Evolutionary conservation across 2,797 vertebrate genomes (phyloP), one percentile per base, ranked within the genome.

Genomic region (Clarias fuscus): DNA sequence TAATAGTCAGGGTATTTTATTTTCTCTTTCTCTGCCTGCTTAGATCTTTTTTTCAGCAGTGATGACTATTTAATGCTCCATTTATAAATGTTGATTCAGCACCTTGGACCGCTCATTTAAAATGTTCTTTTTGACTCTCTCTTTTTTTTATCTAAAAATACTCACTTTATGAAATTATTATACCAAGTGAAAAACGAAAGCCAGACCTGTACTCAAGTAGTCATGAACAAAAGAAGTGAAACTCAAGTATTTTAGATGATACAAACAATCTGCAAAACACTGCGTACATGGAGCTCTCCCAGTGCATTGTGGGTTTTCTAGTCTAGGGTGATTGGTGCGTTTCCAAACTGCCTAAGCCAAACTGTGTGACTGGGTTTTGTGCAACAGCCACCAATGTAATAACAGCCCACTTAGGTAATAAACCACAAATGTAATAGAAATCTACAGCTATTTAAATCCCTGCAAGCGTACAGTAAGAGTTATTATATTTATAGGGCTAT

Each of bases 131-230:
- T 14, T 30, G n/a, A 15, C 27, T 68, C 14, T 4, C 37, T 37
- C 5, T 8, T 24, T 15, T 62, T 20, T 62, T 5, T 6, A 24
- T 22, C 8, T 64, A 64, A 64, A 24, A 24, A 82, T 37, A 37
- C n/a, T 17, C 43, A 56, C 43, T 56, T 75, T n/a, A 75, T 53
- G 17, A 15, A 75, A 75, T 27, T 14, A 18, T 82, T 83, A 76
- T 68, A 33, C 40, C 40, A 17, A 30, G 75, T 15, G n/a, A 40
- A 27, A 27, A 73, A 17, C 7, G 17, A 37, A 80, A 64, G 86
- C 83, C 87, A 89, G 83, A 88, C 89, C 85, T 78, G 75, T 4
- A 13, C 7, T 71, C 71, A 53, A 11, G 43, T 37, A 18, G 7
- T 43, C 20, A 48, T 73, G 71, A 73, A 43, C 22, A 72, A 24